These are phyloP conservation scores for Phocoena phocoena DNA, from an alignment of 2,113 vertebrate genomes.

Conservation along the genomic window DNA sequence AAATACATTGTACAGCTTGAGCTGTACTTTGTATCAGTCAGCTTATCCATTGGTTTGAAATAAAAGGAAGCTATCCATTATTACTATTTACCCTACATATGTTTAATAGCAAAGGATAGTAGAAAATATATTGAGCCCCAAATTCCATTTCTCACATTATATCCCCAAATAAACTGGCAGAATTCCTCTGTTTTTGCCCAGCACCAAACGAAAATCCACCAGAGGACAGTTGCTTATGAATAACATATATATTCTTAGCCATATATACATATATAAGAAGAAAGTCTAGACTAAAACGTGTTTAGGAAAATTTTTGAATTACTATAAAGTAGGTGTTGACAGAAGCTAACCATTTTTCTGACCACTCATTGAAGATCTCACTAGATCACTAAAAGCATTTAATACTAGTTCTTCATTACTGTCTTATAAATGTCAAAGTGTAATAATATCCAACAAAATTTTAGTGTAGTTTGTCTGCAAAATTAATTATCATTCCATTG, in stretches of 20 bases:
- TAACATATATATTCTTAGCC: neutral
- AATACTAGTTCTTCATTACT: conserved; percentile 68
- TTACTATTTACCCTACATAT: neutral
- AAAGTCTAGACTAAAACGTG: conserved; percentile 41
- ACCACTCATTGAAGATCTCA: conserved; percentile 65
- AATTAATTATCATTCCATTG: conserved; percentile 82
- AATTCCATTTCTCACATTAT: conserved; percentile 9
- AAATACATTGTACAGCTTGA: neutral
- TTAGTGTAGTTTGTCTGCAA: conserved; percentile 79
- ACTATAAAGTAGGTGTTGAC: conserved; percentile 70
- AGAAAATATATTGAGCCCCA: neutral
- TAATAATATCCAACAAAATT: conserved; percentile 79
- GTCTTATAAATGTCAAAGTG: conserved; percentile 73
- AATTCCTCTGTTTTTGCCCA: neutral
- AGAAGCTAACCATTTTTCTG: conserved; percentile 73
- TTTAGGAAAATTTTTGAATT: conserved; percentile 61
- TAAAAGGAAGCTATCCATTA: neutral
- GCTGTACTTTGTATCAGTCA: neutral
- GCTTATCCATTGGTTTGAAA: conserved; percentile 35
- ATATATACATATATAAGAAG: neutral
- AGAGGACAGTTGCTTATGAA: conserved; percentile 45
- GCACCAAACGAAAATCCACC: conserved; percentile 12
- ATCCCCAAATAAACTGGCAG: neutral
- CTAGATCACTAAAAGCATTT: conserved; percentile 77
- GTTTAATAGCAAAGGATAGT: neutral